Conservation (phyloP, 2,797 vertebrate species). For the Gymnoscopelus microlampas region DNA sequence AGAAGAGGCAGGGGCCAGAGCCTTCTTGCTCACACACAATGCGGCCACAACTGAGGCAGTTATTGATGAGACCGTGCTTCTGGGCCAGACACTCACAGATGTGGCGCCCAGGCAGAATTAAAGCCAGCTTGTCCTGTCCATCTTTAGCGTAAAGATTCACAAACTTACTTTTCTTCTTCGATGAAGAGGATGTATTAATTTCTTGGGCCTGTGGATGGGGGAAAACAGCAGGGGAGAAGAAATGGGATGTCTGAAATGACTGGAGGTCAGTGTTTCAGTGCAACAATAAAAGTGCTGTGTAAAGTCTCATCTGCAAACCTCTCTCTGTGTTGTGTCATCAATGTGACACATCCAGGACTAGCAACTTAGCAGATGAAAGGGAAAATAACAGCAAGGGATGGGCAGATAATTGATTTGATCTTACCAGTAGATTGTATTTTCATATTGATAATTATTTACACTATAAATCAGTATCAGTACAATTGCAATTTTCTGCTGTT, state of each 20-base stretch:
- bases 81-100: slow-evolving; percentile 94
- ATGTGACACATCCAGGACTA: neutral
- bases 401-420: no score
- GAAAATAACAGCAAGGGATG: no score
- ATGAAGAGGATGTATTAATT: slow-evolving; percentile 65
- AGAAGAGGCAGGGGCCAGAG: slow-evolving; percentile 95
- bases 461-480: no score
- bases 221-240: neutral
- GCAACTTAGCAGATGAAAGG: no score
- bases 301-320: neutral
- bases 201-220: slow-evolving; percentile 84
- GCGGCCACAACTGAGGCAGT: slow-evolving; percentile 94
- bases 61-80: slow-evolving; percentile 95
- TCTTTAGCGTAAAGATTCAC: slow-evolving; percentile 92
- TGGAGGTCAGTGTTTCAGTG: neutral
- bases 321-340: neutral
- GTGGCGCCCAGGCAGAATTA: slow-evolving; percentile 91
- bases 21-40: slow-evolving; percentile 97
- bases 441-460: no score
- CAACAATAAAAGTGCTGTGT: neutral
- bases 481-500: no score
- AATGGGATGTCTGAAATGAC: neutral
- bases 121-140: slow-evolving; percentile 89
- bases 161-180: slow-evolving; percentile 93
- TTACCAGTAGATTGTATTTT: no score